Evolutionary conservation across 2,113 vertebrate species (phyloP).

Genomic region (Seriola quinqueradiata): DNA sequence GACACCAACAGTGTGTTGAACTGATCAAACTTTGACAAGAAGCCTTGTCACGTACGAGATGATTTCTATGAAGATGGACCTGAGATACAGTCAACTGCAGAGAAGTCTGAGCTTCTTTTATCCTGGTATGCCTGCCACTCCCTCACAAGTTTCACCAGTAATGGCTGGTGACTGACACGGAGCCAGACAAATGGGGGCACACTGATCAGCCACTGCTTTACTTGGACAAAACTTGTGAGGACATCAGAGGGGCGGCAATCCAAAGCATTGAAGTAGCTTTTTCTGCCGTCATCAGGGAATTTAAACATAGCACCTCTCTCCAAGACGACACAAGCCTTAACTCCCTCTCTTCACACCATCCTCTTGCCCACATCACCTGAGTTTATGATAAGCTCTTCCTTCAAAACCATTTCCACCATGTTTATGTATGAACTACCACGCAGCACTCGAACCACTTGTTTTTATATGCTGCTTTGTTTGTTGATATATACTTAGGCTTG

Average conservation of each 20-base stretch:
- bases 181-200: constrained; percentile 5
- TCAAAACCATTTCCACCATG: constrained; percentile 33
- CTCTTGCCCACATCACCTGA: constrained; percentile 27
- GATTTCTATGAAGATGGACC: constrained; percentile 62
- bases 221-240: constrained; percentile 15
- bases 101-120: constrained; percentile 28
- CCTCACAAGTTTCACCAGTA: background rate
- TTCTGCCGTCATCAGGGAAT: constrained; percentile 81
- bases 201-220: constrained; percentile 26
- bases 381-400: constrained; percentile 58
- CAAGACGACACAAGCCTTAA: constrained; percentile 83
- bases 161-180: background rate
- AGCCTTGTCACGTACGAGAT: constrained; percentile 1
- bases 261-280: constrained; percentile 74
- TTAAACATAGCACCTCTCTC: constrained; percentile 76
- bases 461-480: constrained; percentile 71
- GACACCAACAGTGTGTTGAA: constrained; percentile 35
- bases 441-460: constrained; percentile 57
- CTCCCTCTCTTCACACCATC: constrained; percentile 58
- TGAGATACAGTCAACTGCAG: constrained; percentile 38
- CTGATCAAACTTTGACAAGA: constrained; percentile 15
- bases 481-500: constrained; percentile 69
- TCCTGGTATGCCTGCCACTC: constrained; percentile 32
- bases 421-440: constrained; percentile 45
- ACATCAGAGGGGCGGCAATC: constrained; percentile 29